Evolutionary conservation across 2,888 invertebrate genomes (phyloP).

Genomic region (Ditylenchus weischeri): DNA sequence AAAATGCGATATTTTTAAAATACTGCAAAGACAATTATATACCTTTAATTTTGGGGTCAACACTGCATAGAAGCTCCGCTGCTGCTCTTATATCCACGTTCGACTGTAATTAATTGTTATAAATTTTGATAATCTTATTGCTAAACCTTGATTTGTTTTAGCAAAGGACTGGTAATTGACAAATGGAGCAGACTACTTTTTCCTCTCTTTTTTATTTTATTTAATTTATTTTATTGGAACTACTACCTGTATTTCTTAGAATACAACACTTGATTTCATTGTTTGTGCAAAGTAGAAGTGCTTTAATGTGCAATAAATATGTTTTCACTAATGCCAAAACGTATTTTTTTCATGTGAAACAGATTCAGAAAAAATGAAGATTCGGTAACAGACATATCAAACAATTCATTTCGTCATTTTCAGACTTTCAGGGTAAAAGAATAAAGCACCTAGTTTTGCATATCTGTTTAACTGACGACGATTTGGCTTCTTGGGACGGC

Average conservation of each 20-base stretch:
- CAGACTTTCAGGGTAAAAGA: not conserved
- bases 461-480: not conserved
- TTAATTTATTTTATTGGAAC: constrained; percentile 24
- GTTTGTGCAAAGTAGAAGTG: not conserved
- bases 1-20: too few relatives aligned
- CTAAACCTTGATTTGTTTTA: not conserved
- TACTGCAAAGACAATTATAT: too few relatives aligned
- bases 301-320: not conserved
- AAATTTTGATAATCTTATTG: not conserved
- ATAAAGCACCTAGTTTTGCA: not conserved
- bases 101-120: too few relatives aligned
- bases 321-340: not conserved
- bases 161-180: constrained; percentile 25
- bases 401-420: too few relatives aligned
- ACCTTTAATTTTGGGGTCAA: too few relatives aligned
- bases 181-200: constrained; percentile 25
- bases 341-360: too few relatives aligned
- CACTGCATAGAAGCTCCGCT: too few relatives aligned
- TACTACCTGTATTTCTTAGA: constrained; percentile 22
- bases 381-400: too few relatives aligned
- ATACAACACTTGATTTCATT: constrained; percentile 3
- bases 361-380: too few relatives aligned
- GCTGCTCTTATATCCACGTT: too few relatives aligned
- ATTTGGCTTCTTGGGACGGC: too few relatives aligned
- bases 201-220: constrained; percentile 19